Percentiles rank a stretch among this genome's conserved stretches.
phyloP scores from a whole-genome alignment of 2,797 vertebrate species.

The Huso huso region DNA sequence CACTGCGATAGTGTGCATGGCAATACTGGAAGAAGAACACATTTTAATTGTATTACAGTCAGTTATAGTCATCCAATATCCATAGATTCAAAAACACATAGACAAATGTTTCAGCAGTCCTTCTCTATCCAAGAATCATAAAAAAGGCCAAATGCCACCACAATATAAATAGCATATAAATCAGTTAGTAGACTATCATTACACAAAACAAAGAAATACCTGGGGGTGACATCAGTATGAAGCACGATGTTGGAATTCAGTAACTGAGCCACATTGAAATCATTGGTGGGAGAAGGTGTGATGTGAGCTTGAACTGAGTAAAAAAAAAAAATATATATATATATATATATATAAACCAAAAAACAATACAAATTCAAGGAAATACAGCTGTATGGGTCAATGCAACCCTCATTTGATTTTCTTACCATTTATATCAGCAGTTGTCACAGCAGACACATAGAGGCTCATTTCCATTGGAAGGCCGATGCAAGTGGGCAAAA shows the following conservation, averaged over 20 bases:
- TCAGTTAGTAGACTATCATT: not conserved
- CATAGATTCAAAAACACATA: too few relatives aligned
- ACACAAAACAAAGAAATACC: conserved; percentile 14
- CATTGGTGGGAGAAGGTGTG: conserved; percentile 14
- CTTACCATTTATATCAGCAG: conserved; percentile 25
- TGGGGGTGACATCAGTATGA: conserved; percentile 6
- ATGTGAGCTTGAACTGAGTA: conserved; percentile 17
- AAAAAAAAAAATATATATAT: too few relatives aligned
- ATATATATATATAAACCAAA: too few relatives aligned
- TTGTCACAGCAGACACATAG: conserved; percentile 21
- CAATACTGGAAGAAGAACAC: conserved; percentile 31
- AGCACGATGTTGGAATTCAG: conserved; percentile 21
- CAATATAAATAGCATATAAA: not conserved
- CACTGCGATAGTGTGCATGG: conserved; percentile 9
- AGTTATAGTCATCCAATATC: too few relatives aligned
- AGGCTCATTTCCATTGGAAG: conserved; percentile 36
- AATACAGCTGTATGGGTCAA: not conserved
- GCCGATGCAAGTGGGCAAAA: conserved; percentile 26
- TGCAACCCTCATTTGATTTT: too few relatives aligned
- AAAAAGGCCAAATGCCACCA: not conserved
- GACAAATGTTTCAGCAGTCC: too few relatives aligned
- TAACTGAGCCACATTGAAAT: conserved; percentile 18
- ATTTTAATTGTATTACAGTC: too few relatives aligned
- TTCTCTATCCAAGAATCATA: too few relatives aligned
- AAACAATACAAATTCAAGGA: not conserved